Conservation (phyloP, 2,113 vertebrate genomes). For the Coregonus clupeaformis region DNA sequence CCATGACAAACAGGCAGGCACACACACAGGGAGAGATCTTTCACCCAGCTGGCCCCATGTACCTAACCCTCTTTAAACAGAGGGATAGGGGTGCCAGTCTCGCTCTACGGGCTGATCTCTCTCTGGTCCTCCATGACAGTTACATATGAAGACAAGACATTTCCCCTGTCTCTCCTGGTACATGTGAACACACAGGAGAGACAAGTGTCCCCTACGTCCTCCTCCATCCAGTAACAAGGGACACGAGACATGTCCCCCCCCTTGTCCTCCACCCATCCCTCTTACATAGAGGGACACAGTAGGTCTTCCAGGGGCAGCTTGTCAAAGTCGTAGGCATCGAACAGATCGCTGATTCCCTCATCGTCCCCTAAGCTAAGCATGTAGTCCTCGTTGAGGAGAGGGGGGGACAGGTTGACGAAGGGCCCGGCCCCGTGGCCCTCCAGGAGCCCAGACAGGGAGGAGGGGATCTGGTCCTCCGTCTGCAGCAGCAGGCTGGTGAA, state of each 20-base stretch:
- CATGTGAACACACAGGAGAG: no score
- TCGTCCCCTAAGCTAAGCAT: constrained; percentile 88
- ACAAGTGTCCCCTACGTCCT: no score
- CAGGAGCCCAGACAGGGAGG: constrained; percentile 49
- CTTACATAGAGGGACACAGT: constrained; percentile 80
- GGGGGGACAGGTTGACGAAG: constrained; percentile 89
- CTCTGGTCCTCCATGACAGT: not conserved
- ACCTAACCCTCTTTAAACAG: not conserved
- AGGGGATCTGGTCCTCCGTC: constrained; percentile 91
- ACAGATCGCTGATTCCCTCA: constrained; percentile 92
- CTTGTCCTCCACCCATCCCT: not conserved
- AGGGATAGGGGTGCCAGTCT: not conserved
- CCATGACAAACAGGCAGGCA: not conserved
- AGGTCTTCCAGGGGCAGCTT: constrained; percentile 88
- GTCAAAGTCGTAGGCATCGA: constrained; percentile 90
- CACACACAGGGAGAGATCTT: not conserved
- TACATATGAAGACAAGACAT: not conserved
- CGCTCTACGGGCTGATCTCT: not conserved
- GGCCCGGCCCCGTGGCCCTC: constrained; percentile 75
- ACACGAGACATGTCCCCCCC: constrained; percentile 12
- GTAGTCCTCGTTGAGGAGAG: constrained; percentile 86
- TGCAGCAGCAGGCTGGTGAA: constrained; percentile 89
- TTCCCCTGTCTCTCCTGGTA: not conserved
- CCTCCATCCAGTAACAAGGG: not conserved
- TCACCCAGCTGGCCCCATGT: not conserved